Conservation (phyloP, 2,113 vertebrate genomes). For the Opisthocomus hoazin region DNA sequence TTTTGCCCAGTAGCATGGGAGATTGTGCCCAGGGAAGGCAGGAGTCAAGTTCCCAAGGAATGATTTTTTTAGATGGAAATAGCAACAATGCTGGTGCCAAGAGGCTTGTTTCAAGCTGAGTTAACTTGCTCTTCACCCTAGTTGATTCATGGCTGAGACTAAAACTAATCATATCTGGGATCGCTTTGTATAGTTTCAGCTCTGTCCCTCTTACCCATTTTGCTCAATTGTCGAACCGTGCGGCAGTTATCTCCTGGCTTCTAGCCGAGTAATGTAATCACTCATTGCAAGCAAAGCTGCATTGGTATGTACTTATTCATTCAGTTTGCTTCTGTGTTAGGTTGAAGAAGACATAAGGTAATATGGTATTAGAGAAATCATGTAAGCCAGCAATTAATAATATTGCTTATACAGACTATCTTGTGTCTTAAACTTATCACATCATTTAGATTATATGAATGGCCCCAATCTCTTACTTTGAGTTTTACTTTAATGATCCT, state of each 20-base stretch:
- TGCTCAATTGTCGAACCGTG: not conserved
- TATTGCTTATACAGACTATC: not conserved
- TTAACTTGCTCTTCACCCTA: not conserved
- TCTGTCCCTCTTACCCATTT: not conserved
- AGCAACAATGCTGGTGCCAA: not conserved
- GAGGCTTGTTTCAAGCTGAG: not conserved
- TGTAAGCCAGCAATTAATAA: not conserved
- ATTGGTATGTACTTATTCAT: not conserved
- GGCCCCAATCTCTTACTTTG: not conserved
- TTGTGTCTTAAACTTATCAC: not conserved
- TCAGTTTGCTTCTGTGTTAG: not conserved
- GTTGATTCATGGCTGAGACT: not conserved
- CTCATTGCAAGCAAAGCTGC: not conserved
- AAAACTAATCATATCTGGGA: not conserved
- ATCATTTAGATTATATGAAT: not conserved
- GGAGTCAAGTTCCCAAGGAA: accelerated
- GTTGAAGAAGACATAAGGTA: not conserved
- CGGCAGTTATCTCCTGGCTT: not conserved
- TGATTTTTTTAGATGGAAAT: not conserved
- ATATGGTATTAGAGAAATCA: not conserved
- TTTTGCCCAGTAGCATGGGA: not conserved
- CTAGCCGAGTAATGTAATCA: accelerated
- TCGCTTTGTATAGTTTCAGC: not conserved
- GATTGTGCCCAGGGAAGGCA: not conserved
- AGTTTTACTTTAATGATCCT: not conserved